These are phyloP conservation scores for Petrophora chlorosata DNA, from an alignment of 2,888 invertebrate species.

Conservation along the genomic window DNA sequence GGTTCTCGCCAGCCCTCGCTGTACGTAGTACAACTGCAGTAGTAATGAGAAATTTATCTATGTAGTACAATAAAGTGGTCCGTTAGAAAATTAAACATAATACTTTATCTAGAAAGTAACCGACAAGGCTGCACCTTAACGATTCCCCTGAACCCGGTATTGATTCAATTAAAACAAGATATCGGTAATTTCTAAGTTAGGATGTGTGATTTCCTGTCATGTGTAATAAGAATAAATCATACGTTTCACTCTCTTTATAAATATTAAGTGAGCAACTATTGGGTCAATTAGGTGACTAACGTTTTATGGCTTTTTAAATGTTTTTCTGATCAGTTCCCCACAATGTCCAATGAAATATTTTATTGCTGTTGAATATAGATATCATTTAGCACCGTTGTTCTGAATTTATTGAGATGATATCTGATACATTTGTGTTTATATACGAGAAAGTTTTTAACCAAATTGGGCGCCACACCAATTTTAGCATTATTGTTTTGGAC, in stretches of 20 bases:
- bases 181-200: not conserved
- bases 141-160: constrained; percentile 20
- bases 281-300: too few relatives aligned
- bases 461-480: constrained; percentile 22
- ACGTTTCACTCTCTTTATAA: constrained; percentile 1
- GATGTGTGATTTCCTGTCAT: not conserved
- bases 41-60: constrained; percentile 61
- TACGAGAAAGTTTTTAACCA: constrained; percentile 30
- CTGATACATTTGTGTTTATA: constrained; percentile 17
- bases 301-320: too few relatives aligned
- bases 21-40: constrained; percentile 27
- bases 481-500: constrained; percentile 33
- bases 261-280: not conserved
- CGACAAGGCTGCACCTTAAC: constrained; percentile 11
- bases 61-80: constrained; percentile 49
- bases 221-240: not conserved
- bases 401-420: constrained; percentile 22
- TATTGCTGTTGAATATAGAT: too few relatives aligned
- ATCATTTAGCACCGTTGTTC: not conserved
- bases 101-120: constrained; percentile 37
- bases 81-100: constrained; percentile 33
- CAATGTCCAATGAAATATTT: too few relatives aligned
- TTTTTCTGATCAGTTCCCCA: not conserved
- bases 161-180: constrained; percentile 17
- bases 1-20: constrained; percentile 28